A percentile compares a stretch with the other conserved stretches of the same genome.
Conservation (phyloP, 2,113 vertebrate species). For the Hypanus sabinus region DNA sequence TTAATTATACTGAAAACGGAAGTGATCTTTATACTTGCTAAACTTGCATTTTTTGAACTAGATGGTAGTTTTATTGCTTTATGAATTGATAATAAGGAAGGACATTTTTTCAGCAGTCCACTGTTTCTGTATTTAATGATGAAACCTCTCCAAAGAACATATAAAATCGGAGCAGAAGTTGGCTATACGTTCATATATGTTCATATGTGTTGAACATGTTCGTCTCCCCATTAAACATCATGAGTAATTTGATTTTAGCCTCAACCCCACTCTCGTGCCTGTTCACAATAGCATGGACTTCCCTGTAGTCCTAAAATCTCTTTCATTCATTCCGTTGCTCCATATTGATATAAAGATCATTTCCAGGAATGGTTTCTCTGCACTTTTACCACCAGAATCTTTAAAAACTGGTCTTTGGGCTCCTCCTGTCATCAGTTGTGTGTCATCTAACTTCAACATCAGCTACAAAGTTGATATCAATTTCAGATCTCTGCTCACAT, state of each 20-base stretch:
- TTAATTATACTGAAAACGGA: background rate
- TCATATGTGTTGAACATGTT: too few species aligned
- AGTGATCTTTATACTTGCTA: background rate
- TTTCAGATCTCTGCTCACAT: background rate
- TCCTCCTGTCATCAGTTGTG: background rate
- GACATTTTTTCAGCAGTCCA: background rate
- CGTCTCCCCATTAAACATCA: too few species aligned
- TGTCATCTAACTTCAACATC: background rate
- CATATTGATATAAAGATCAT: background rate
- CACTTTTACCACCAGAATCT: background rate
- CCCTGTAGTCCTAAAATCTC: too few species aligned
- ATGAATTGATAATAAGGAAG: background rate
- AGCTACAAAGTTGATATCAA: background rate
- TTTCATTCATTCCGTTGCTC: background rate
- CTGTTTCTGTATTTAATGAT: background rate
- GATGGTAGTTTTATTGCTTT: background rate
- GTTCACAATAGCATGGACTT: background rate
- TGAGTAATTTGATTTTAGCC: too few species aligned
- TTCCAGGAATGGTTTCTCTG: background rate
- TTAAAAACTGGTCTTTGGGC: background rate
- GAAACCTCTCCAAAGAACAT: background rate
- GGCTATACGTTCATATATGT: too few species aligned
- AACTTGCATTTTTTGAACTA: background rate
- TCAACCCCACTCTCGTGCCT: background rate
- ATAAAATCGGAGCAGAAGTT: too few species aligned